Evolutionary conservation across 1,140 invertebrate species (phyloP).

Genomic region (Hormaphis cornu): DNA sequence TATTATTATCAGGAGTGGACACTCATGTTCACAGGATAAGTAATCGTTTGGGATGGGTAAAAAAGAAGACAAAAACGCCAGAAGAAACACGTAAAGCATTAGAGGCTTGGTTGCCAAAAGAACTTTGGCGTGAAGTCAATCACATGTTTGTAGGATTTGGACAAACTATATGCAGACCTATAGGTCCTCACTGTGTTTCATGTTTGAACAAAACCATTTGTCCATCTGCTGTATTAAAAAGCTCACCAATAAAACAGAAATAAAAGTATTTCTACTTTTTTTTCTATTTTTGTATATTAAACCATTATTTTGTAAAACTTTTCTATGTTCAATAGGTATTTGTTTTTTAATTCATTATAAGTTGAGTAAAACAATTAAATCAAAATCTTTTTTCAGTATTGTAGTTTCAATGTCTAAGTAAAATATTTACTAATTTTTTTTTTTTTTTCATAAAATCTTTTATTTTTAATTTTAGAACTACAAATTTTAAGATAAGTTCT

Average conservation of each 20-base stretch:
- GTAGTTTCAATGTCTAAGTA: too few species aligned
- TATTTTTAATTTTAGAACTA: too few species aligned
- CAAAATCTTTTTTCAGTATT: too few species aligned
- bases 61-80: slow-evolving; percentile 66
- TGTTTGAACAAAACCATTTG: slow-evolving; percentile 81
- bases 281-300: neutral
- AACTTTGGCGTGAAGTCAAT: slow-evolving; percentile 84
- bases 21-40: slow-evolving; percentile 94
- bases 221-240: slow-evolving; percentile 45
- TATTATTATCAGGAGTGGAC: slow-evolving; percentile 62
- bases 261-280: neutral
- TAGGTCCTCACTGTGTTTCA: slow-evolving; percentile 66
- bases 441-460: too few species aligned
- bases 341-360: neutral
- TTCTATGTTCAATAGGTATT: neutral
- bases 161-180: slow-evolving; percentile 77
- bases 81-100: slow-evolving; percentile 75
- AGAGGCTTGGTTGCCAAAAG: slow-evolving; percentile 80
- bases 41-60: slow-evolving; percentile 80
- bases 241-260: slow-evolving; percentile 30
- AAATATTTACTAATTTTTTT: too few species aligned
- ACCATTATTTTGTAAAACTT: neutral
- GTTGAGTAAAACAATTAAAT: too few species aligned
- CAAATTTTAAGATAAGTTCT: too few species aligned
- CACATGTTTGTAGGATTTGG: slow-evolving; percentile 91